Conservation (phyloP, 2,797 vertebrate species). For the Tenualosa thibaudeaui region DNA sequence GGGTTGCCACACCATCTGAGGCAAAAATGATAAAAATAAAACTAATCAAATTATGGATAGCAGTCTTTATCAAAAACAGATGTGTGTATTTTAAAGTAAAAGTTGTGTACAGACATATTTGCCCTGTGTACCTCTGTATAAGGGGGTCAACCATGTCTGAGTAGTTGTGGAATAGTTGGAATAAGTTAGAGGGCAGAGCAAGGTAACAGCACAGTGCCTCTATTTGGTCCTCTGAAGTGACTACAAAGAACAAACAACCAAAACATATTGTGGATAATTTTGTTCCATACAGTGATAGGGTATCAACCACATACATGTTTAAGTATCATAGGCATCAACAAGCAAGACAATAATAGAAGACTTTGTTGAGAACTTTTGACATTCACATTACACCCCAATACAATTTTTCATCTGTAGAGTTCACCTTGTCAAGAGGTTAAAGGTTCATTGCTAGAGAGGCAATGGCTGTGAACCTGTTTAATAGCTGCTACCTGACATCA, state of each 20-base stretch:
- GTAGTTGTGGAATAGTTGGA: slow-evolving; percentile 92
- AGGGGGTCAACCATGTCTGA: slow-evolving; percentile 81
- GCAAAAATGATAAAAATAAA: slow-evolving; percentile 26
- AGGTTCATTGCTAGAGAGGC: no score
- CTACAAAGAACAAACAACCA: slow-evolving; percentile 63
- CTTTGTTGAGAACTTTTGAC: neutral
- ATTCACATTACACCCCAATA: neutral
- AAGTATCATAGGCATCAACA: neutral
- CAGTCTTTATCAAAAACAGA: neutral
- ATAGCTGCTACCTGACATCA: no score
- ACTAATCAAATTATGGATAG: neutral
- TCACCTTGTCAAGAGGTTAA: no score
- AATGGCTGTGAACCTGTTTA: no score
- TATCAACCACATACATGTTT: neutral
- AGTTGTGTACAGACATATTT: neutral
- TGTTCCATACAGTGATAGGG: neutral
- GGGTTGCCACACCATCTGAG: slow-evolving; percentile 88
- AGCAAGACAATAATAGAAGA: neutral
- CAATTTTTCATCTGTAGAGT: no score
- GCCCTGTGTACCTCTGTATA: slow-evolving; percentile 53
- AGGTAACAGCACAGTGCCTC: slow-evolving; percentile 90
- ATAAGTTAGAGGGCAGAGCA: slow-evolving; percentile 89
- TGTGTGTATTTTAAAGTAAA: neutral
- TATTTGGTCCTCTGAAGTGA: slow-evolving; percentile 80
- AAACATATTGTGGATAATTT: neutral